These are phyloP conservation scores for Poeciliopsis paucimaculata DNA, from an alignment of 2,797 vertebrate species.

Conservation along the genomic window DNA sequence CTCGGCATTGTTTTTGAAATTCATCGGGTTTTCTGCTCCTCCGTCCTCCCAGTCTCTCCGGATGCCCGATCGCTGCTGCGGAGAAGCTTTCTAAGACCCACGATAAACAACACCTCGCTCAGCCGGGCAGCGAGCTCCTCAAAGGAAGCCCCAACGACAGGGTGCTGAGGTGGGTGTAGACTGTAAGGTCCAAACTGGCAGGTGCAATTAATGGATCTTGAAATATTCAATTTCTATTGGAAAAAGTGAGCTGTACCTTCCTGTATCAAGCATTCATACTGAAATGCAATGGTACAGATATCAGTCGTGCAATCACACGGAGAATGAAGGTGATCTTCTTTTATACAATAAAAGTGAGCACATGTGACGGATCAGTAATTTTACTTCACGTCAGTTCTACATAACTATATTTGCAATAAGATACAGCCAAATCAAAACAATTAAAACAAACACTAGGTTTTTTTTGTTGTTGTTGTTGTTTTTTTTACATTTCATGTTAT, in stretches of 20 bases:
- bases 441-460: neutral
- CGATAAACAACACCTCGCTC: conserved; percentile 87
- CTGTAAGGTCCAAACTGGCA: neutral
- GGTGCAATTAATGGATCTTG: neutral
- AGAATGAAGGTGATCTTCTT: neutral
- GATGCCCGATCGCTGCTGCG: conserved; percentile 96
- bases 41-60: conserved; percentile 85
- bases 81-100: conserved; percentile 95
- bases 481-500: neutral
- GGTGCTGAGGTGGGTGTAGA: conserved; percentile 87
- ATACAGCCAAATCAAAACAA: neutral
- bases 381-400: neutral
- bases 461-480: rapidly evolving
- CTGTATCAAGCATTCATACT: neutral
- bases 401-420: neutral
- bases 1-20: conserved; percentile 27
- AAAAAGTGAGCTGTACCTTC: neutral
- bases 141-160: conserved; percentile 92
- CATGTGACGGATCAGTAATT: neutral
- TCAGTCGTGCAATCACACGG: neutral
- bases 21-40: conserved; percentile 18
- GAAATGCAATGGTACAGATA: neutral
- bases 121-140: conserved; percentile 84
- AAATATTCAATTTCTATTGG: neutral
- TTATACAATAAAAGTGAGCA: neutral